phyloP scores from a whole-genome alignment of 2,113 vertebrate species.

The Hemibagrus wyckioides region DNA sequence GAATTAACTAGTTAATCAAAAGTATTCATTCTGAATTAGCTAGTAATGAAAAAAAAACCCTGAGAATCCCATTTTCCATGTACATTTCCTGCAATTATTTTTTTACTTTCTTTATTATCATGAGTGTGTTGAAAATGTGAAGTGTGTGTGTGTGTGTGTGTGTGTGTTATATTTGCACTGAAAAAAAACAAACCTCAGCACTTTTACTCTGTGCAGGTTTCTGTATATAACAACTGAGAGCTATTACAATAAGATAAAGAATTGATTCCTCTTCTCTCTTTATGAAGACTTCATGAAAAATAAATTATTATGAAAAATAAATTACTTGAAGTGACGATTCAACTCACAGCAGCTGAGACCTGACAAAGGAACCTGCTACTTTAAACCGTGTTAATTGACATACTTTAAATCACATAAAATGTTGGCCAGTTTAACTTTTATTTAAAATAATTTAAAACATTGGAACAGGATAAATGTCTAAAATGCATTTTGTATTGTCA shows the following conservation, averaged over 20 bases:
- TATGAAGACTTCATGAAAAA: not conserved
- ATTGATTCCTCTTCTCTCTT: not conserved
- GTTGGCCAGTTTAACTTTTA: not conserved
- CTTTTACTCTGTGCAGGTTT: not conserved
- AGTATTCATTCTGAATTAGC: not conserved
- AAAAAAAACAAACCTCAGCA: not conserved
- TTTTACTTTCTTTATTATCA: not conserved
- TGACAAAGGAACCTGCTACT: not conserved
- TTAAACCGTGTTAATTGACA: not conserved
- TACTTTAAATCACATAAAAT: not conserved
- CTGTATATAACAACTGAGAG: not conserved
- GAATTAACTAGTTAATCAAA: constrained; percentile 1
- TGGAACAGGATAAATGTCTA: not conserved
- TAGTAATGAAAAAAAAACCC: not conserved
- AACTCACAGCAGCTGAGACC: not conserved
- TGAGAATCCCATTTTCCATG: constrained; percentile 6
- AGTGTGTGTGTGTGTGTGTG: not conserved
- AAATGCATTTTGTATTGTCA: not conserved
- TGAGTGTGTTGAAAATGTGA: not conserved
- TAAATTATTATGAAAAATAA: too few relatives aligned
- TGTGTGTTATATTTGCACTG: not conserved
- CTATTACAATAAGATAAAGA: not conserved
- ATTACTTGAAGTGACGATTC: not conserved
- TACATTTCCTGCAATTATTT: not conserved
- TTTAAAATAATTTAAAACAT: not conserved